Evolutionary conservation across 2,113 vertebrate genomes (phyloP), one percentile per base, ranked within the genome.

Genomic region (Embiotoca jacksoni): DNA sequence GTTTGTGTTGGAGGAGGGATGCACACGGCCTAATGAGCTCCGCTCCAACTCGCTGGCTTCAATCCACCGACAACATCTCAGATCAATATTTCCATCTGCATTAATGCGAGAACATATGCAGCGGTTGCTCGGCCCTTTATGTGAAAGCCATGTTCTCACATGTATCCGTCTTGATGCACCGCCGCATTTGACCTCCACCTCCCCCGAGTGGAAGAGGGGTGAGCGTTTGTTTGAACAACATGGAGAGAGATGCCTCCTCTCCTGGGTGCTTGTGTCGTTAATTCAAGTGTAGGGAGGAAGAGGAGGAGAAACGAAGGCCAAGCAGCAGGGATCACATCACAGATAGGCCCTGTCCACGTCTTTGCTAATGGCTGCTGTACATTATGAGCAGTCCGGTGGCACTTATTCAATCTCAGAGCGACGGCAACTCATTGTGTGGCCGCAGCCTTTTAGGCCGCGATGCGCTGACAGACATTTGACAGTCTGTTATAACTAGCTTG

Each of bases 61-160:
- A 87, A 85, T 90, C 90, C 85, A 81, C 65, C 82, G 77, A 62
- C 73, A 23, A 86, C 56, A 85, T 84, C 82, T 52, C 32, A 73
- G 77, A 93, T 93, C 86, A 83, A 91, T 91, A 91, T 52, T 67
- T 53, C 83, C 63, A 64, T 71, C 71, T 78, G 78, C 88, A 91
- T 90, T 93, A 91, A 92, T 93, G 77, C 32, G 15, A 88, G 91
- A 86, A 90, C 78, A 76, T 82, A 81, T 80, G 67, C 68, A 23
- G 74, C 9, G 15, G 54, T 52, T 16, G 15, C 64, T 74, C 76
- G 86, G 74, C 72, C 76, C 73, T 82, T 87, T 76, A 87, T 75
- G 82, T 82, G 88, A 85, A 82, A 76, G 32, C 84, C 82, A 44
- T 80, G 83, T 72, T 89, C 74, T 70, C 41, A 56, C 23, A 31